These are phyloP conservation scores for Lasioglossum albipes DNA, from an alignment of 1,140 invertebrate genomes.

Conservation along the genomic window DNA sequence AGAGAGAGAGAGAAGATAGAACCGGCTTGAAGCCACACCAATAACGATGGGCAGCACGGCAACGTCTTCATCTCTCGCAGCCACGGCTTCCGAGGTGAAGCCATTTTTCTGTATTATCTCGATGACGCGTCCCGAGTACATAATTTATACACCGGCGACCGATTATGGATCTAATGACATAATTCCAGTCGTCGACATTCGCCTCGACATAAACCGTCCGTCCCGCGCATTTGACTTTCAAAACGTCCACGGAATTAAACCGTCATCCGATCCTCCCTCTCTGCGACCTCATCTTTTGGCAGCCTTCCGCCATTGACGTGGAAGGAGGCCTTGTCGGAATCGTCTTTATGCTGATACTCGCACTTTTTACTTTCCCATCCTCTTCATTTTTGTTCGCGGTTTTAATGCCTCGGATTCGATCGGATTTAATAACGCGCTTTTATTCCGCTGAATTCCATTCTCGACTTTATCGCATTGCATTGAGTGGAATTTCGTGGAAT, in stretches of 20 bases:
- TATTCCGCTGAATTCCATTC: too few relatives aligned
- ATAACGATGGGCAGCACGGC: slow-evolving; percentile 41
- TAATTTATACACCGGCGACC: slow-evolving; percentile 62
- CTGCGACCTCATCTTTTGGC: background rate
- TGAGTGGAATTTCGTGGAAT: too few relatives aligned
- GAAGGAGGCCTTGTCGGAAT: too few relatives aligned
- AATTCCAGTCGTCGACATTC: slow-evolving; percentile 45
- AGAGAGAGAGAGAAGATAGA: background rate
- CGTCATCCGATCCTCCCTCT: background rate
- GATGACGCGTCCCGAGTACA: slow-evolving; percentile 63
- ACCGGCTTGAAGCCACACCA: slow-evolving; percentile 41
- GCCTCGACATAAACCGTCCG: background rate
- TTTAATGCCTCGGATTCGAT: too few relatives aligned
- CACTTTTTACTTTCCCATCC: too few relatives aligned
- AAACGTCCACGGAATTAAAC: slow-evolving; percentile 10
- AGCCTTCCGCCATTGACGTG: too few relatives aligned
- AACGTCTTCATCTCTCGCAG: slow-evolving; percentile 64
- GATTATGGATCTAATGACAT: slow-evolving; percentile 62
- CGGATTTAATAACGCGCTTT: too few relatives aligned
- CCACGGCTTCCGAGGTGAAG: slow-evolving; percentile 56
- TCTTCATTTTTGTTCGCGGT: too few relatives aligned
- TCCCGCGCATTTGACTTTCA: slow-evolving; percentile 28
- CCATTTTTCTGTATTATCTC: slow-evolving; percentile 74
- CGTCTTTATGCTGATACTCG: too few relatives aligned
- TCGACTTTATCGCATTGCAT: too few relatives aligned